Evolutionary conservation across 2,113 vertebrate genomes (phyloP).

Genomic region (Heterocephalus glaber): DNA sequence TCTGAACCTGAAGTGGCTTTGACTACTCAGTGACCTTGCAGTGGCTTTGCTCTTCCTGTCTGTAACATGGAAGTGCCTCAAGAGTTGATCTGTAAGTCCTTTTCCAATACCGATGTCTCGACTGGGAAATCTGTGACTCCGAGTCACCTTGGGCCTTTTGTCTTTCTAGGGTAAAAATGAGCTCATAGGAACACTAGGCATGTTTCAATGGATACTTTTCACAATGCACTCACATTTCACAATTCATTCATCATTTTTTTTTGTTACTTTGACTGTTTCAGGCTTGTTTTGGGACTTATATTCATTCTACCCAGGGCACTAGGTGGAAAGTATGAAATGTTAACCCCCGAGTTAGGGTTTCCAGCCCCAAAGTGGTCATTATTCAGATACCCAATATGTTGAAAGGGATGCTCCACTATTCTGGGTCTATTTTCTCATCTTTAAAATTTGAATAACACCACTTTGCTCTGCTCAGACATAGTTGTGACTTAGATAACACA

Average conservation of each 20-base stretch:
- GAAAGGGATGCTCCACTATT: not conserved
- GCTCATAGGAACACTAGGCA: too few relatives aligned
- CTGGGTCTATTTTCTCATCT: constrained; percentile 5
- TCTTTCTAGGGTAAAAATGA: not conserved
- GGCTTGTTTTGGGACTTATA: not conserved
- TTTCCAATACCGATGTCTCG: not conserved
- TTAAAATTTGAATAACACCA: not conserved
- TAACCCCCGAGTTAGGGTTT: not conserved
- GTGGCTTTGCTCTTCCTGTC: not conserved
- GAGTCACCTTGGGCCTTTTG: not conserved
- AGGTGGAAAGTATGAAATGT: not conserved
- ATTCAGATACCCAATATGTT: not conserved
- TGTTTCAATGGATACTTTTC: not conserved
- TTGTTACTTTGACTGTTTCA: not conserved
- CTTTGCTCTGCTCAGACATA: not conserved
- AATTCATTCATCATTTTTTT: constrained; percentile 19
- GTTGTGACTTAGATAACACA: not conserved
- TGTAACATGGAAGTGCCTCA: not conserved
- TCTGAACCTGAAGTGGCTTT: not conserved
- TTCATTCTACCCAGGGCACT: not conserved
- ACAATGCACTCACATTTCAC: not conserved
- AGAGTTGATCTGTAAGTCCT: not conserved
- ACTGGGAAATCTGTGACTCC: not conserved
- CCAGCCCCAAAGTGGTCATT: not conserved
- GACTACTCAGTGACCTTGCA: not conserved